Evolutionary conservation across 2,888 invertebrate genomes (phyloP), one percentile per base, ranked within the genome.

Genomic region (Tigriopus californicus): DNA sequence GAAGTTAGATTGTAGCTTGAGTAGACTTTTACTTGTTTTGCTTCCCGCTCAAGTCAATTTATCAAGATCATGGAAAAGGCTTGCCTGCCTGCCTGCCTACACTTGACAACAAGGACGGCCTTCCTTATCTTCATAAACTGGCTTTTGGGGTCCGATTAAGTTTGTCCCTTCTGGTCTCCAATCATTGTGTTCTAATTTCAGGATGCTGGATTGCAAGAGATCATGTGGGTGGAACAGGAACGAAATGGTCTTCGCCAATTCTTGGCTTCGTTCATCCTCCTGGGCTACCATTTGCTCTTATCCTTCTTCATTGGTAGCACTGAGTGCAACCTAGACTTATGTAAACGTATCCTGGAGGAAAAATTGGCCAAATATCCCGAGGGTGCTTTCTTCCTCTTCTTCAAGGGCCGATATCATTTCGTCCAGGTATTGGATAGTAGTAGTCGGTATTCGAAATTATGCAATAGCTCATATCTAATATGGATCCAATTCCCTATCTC

Each of bases 381-480:
- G 41, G 90, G 94, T 49, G 87, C 89, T 1, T 85, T 92, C 80
- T 90, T 91, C 72, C 74, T 92, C 41, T 89, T 92, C 70, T 88
- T 92, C 70, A 83, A 85, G 72, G 94, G 85, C 0, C 79, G 94
- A 22, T 72, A 87, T 46, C 83, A 89, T 68, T 79, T 90, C 66
- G 79, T 91, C 67, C 79, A 61, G 22, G 57, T 42, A 46, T 44
- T 5, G n/a, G n/a, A n/a, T n/a, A n/a, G n/a, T n/a, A n/a, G n/a
- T n/a, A n/a, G n/a, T n/a, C 1, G n/a, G 44, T 44, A 44, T 44
- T 44, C 4, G 44, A 44, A 44, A 18, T 15, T 6, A 15, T 44
- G 44, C 44, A 44, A 15, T 18, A 5, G 15, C 10, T 44, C 44
- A 33, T 49, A 13, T 49, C 6, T 44, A 10, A 44, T 15, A 5